Base-by-base conservation (phyloP, 1,140 invertebrate genomes). In the Chrysoperla carnea region DNA sequence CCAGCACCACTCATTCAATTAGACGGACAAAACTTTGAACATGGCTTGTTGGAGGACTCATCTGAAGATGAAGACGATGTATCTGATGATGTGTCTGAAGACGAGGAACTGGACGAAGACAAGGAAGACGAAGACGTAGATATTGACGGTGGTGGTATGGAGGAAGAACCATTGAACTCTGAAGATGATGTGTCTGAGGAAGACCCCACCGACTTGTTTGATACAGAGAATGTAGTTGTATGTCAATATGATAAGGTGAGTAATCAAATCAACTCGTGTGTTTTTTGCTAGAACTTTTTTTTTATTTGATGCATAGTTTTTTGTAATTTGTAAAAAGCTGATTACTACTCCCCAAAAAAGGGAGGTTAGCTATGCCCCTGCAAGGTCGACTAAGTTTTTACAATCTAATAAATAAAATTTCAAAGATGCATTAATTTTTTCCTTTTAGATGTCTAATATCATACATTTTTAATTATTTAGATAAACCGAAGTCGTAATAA, bases 181-280 rank as follows among this genome's bases (percentile, higher is more conserved):
- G 90, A 81, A 51, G 90, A 94, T 64, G 93, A 97, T 70, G 88
- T 95, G 1, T 94, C 90, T 43, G 94, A 98, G 59, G 93, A 96
- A 55, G 93, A 98, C 62, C 82, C 89, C 1, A 72, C 77, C 46
- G 92, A 94, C 59, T 69, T 97, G 56, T 97, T 96, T 68, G 93
- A 97, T 54, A 93, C 93, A 39, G 93, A 97, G 48, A 96, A 98
- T 73, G 91, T 99, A 42, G 90, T 99, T 47, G 94, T 99, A 28
- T 99, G 95, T 62, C 95, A 99, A 60, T 99, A 97, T 71, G 94
- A 98, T 66, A 98, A 98, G 73, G 86, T 88, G 66, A 60, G 41
- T 52, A 15, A n/a, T n/a, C n/a, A n/a, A n/a, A 39, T 7, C 7
- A 37, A 37, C 37, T n/a, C n/a, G n/a, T n/a, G n/a, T n/a, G n/a